These are phyloP conservation scores for Channa maculata DNA, from an alignment of 2,113 vertebrate species.

Conservation along the genomic window DNA sequence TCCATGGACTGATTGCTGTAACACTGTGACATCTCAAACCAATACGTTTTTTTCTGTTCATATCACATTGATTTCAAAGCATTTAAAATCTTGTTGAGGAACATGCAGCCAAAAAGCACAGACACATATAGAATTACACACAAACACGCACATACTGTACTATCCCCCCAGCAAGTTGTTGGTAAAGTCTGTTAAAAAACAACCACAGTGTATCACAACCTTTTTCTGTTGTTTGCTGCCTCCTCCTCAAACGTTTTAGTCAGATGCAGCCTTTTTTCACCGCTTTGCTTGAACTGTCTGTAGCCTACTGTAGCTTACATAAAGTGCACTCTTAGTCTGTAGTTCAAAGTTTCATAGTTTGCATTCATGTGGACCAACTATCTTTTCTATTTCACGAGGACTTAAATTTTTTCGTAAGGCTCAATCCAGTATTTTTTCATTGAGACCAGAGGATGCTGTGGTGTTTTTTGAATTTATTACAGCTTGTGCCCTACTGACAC, in stretches of 20 bases:
- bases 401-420: slow-evolving; percentile 24
- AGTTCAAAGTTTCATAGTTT: slow-evolving; percentile 35
- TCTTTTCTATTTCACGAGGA: slow-evolving; percentile 36
- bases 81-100: too few relatives aligned
- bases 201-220: slow-evolving; percentile 12
- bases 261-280: slow-evolving; percentile 31
- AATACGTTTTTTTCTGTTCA: slow-evolving; percentile 5
- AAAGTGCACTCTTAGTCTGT: slow-evolving; percentile 36
- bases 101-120: neutral
- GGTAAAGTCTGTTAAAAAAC: slow-evolving; percentile 14
- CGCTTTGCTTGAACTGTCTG: slow-evolving; percentile 47
- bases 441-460: neutral
- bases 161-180: neutral
- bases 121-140: neutral
- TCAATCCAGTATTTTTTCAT: slow-evolving; percentile 1
- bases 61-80: neutral
- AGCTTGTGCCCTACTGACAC: too few relatives aligned
- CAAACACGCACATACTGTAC: neutral
- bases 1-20: slow-evolving; percentile 6
- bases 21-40: slow-evolving; percentile 10
- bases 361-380: slow-evolving; percentile 29
- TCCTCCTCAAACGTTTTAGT: slow-evolving; percentile 55
- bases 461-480: too few relatives aligned
- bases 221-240: slow-evolving; percentile 28
- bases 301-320: slow-evolving; percentile 44